Evolutionary conservation across 2,888 invertebrate species (phyloP).

Genomic region (Anorthoa munda): DNA sequence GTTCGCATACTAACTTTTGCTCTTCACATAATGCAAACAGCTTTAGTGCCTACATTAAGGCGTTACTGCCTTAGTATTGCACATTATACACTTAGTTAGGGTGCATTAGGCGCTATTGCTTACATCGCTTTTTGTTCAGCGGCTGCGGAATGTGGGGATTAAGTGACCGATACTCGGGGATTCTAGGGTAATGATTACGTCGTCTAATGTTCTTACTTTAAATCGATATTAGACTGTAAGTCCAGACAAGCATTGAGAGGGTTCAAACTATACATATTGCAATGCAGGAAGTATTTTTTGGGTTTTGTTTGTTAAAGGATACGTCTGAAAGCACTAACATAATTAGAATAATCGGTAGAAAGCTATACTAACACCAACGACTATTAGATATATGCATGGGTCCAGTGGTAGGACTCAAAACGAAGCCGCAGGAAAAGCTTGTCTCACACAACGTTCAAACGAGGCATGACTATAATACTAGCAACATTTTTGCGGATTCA

Average conservation of each 20-base stretch:
- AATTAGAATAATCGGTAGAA: too few relatives aligned
- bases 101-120: constrained; percentile 62
- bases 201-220: not conserved
- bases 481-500: not conserved
- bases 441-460: not conserved
- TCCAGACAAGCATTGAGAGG: not conserved
- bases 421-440: not conserved
- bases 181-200: constrained; percentile 24
- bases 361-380: too few relatives aligned
- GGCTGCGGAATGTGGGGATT: constrained; percentile 27
- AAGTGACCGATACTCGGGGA: constrained; percentile 14
- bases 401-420: not conserved
- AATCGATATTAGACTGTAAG: not conserved
- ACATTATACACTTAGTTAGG: constrained; percentile 65
- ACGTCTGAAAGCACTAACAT: too few relatives aligned
- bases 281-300: too few relatives aligned
- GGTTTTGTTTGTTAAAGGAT: too few relatives aligned
- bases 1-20: constrained; percentile 71
- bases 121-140: constrained; percentile 56
- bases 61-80: constrained; percentile 71
- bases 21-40: constrained; percentile 73
- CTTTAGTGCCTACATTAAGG: constrained; percentile 70
- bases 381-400: too few relatives aligned
- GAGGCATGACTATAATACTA: not conserved
- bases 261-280: too few relatives aligned